A percentile compares a stretch with the other conserved stretches of the same genome.
These are phyloP conservation scores for Syngnathus typhle DNA, from an alignment of 2,113 vertebrate genomes.

Conservation along the genomic window DNA sequence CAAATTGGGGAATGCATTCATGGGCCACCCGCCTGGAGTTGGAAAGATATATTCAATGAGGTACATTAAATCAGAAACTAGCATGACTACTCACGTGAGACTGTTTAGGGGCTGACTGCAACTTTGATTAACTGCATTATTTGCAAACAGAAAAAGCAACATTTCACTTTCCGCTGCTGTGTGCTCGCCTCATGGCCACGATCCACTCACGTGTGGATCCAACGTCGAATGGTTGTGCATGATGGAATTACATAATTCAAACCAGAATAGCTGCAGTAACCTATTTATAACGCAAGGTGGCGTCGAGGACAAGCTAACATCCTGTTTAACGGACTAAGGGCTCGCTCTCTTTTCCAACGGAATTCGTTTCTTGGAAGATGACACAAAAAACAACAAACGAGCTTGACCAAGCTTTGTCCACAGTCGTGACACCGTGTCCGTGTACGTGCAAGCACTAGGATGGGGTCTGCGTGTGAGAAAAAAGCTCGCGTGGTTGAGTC, in stretches of 20 bases:
- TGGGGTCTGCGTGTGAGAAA: background rate
- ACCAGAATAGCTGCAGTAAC: constrained; percentile 1
- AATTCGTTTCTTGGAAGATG: background rate
- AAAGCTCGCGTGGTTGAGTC: background rate
- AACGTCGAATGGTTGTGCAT: background rate
- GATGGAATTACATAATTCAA: constrained; percentile 33
- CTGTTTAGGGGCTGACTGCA: background rate
- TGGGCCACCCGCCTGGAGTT: too few relatives aligned
- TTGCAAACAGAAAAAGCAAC: background rate
- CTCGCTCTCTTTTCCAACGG: background rate
- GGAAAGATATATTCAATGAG: too few relatives aligned
- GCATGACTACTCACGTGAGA: background rate
- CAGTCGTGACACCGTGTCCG: too few relatives aligned
- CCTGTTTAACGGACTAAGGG: background rate
- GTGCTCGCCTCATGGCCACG: background rate
- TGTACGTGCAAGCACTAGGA: background rate
- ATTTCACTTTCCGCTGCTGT: background rate
- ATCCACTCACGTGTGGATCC: constrained; percentile 9
- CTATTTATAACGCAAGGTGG: constrained; percentile 16
- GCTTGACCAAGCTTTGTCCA: background rate
- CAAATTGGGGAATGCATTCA: too few relatives aligned
- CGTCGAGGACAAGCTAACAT: constrained; percentile 1
- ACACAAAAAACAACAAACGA: background rate
- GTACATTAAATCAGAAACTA: too few relatives aligned
- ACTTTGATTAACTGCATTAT: background rate